Percentiles rank a stretch among this genome's conserved stretches.
phyloP scores from a whole-genome alignment of 2,113 vertebrate species.

The Boulengeromyrus knoepffleri region DNA sequence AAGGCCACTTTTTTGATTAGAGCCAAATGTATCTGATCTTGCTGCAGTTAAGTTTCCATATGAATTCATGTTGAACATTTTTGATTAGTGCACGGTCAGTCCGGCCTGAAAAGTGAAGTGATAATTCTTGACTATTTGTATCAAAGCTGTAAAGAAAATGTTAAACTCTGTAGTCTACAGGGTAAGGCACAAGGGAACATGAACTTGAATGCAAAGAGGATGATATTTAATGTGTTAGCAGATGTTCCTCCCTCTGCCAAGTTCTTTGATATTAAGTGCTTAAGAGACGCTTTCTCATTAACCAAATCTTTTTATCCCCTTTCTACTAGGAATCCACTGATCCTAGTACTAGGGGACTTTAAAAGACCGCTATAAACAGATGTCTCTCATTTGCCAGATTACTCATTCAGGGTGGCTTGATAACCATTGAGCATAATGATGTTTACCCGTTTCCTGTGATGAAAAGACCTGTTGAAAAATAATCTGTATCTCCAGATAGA shows the following conservation, averaged over 20 bases:
- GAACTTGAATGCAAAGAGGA: conserved; percentile 28
- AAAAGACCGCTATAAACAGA: conserved; percentile 49
- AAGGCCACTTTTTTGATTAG: background rate
- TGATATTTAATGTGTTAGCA: conserved; percentile 36
- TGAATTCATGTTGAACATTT: background rate
- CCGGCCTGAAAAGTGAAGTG: background rate
- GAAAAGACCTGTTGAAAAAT: conserved; percentile 46
- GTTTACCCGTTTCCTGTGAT: conserved; percentile 39
- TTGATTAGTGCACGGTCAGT: background rate
- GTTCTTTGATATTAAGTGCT: conserved; percentile 53
- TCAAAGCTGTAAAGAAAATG: background rate
- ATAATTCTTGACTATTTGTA: background rate
- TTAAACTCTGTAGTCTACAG: background rate
- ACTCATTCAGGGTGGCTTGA: conserved; percentile 19
- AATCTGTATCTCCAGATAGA: conserved; percentile 42
- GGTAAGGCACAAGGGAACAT: background rate
- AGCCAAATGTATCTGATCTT: background rate
- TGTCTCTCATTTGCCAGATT: conserved; percentile 45
- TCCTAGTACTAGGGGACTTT: conserved; percentile 39
- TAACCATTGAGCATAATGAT: conserved; percentile 49
- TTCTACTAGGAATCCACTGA: conserved; percentile 41
- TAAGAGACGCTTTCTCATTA: conserved; percentile 51
- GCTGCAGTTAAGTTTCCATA: background rate
- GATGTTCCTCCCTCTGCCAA: conserved; percentile 40
- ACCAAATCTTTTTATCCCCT: conserved; percentile 39